Evolutionary conservation across 2,113 vertebrate species (phyloP).

Genomic region (Xenopus tropicalis): DNA sequence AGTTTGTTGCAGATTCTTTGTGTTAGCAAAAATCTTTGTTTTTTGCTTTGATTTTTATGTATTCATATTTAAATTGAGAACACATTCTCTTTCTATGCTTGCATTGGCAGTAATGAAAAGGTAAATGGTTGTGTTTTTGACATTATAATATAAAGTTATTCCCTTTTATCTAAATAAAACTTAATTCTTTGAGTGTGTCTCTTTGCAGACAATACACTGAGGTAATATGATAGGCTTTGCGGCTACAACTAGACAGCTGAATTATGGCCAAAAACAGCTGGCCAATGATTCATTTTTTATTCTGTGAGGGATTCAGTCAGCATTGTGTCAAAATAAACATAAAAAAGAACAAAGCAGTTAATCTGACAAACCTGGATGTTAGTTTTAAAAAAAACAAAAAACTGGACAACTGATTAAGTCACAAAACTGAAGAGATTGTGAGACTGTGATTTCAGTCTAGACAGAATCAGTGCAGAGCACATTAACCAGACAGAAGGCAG

Average conservation of each 20-base stretch:
- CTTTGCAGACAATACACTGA: constrained; percentile 49
- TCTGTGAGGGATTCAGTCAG: constrained; percentile 60
- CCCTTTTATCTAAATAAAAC: constrained; percentile 44
- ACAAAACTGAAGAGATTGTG: constrained; percentile 63
- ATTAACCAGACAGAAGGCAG: constrained; percentile 56
- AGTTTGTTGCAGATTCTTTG: too few species aligned
- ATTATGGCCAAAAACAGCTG: constrained; percentile 67
- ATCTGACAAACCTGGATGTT: constrained; percentile 61
- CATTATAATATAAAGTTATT: constrained; percentile 30
- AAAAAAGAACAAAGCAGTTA: constrained; percentile 59
- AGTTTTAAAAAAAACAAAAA: constrained; percentile 64
- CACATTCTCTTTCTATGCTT: too few species aligned
- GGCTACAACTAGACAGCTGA: constrained; percentile 67
- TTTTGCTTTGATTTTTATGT: too few species aligned
- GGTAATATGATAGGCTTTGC: constrained; percentile 61
- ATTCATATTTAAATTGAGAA: too few species aligned
- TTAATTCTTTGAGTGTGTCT: constrained; percentile 52
- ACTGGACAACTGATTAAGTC: constrained; percentile 63
- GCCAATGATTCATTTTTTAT: constrained; percentile 52
- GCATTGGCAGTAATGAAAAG: too few species aligned
- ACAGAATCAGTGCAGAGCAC: constrained; percentile 69
- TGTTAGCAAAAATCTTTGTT: too few species aligned
- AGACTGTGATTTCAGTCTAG: constrained; percentile 69
- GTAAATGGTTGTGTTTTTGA: too few species aligned
- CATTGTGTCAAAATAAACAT: constrained; percentile 55